Evolutionary conservation across 2,797 vertebrate genomes (phyloP), one percentile per base, ranked within the genome.

Genomic region (Anguilla anguilla): DNA sequence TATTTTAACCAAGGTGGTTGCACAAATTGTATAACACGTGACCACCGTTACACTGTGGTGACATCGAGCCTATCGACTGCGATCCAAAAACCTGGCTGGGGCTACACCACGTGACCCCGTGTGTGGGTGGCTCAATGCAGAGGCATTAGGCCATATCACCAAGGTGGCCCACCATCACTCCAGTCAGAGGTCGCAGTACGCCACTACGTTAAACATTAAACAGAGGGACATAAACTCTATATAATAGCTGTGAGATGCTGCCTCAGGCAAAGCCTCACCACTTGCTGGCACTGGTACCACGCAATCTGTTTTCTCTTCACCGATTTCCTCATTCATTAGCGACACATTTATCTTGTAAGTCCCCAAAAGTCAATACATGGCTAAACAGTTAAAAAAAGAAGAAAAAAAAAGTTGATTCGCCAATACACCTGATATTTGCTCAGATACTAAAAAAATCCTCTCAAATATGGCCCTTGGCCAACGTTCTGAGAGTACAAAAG

Each of bases 351-450:
- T 86, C 86, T 15, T 25, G 39, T 57, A 88, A 81, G 69, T 87
- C 88, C 86, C 86, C 69, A 85, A 89, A 1, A 74, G 86, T 89
- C 90, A 90, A 92, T 89, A 91, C 51, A 13, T 72, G 6, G n/a
- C 88, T 74, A 17, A 15, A 39, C 49, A 61, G 17, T 57, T 87
- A 79, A 17, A 57, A 57, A 57, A n/a, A 67, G n/a, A 28, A 67
- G 22, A 67, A n/a, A 69, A 64, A 28, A n/a, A 39, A 55, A 74
- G 55, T 28, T 82, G 7, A 82, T 1, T 51, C 3, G 6, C 22
- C 43, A 49, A 82, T n/a, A 15, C 28, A 17, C 5, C 79, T 9
- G 79, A 81, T 5, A 49, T 82, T 82, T 82, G 39, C 39, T 51
- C 19, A 51, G 22, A 82, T 82, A 49, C 46, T 2, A 25, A 53